Conservation (phyloP, 2,888 invertebrate genomes). For the Pediacus dermestoides region DNA sequence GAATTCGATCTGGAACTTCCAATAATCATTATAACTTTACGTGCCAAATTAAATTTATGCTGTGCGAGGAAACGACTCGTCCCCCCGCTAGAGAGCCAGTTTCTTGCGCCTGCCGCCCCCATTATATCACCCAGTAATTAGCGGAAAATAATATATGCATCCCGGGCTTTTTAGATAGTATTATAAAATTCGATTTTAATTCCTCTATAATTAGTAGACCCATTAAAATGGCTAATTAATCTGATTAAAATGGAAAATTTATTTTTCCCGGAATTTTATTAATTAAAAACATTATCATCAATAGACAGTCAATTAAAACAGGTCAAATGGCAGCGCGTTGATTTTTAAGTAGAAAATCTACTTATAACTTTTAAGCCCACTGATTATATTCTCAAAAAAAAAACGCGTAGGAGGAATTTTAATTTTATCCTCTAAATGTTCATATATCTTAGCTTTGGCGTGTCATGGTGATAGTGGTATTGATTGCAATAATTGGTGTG, state of each 20-base stretch:
- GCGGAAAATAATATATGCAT: slow-evolving; percentile 22
- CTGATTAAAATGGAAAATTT: slow-evolving; percentile 10
- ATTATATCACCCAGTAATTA: slow-evolving; percentile 26
- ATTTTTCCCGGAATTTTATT: slow-evolving; percentile 12
- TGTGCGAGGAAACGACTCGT: slow-evolving; percentile 18
- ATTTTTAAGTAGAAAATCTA: too few species aligned
- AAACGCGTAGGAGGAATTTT: too few species aligned
- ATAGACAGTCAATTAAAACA: too few species aligned
- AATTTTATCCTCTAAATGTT: too few species aligned
- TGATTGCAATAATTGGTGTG: slow-evolving; percentile 6
- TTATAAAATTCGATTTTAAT: slow-evolving; percentile 24
- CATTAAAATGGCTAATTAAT: slow-evolving; percentile 20
- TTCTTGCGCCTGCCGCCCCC: slow-evolving; percentile 20
- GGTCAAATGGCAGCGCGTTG: too few species aligned
- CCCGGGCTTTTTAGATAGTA: slow-evolving; percentile 23
- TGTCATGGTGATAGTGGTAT: too few species aligned
- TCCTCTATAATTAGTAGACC: slow-evolving; percentile 20
- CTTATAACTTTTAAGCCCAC: too few species aligned
- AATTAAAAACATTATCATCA: slow-evolving; percentile 12
- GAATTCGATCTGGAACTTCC: slow-evolving; percentile 3
- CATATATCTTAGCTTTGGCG: too few species aligned
- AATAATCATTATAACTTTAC: slow-evolving; percentile 21
- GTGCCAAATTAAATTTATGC: slow-evolving; percentile 26
- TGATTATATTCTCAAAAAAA: too few species aligned
- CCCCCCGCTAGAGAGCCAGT: too few species aligned